These are phyloP conservation scores for Lepidochitona cinerea DNA, from an alignment of 2,888 invertebrate genomes.

Conservation along the genomic window DNA sequence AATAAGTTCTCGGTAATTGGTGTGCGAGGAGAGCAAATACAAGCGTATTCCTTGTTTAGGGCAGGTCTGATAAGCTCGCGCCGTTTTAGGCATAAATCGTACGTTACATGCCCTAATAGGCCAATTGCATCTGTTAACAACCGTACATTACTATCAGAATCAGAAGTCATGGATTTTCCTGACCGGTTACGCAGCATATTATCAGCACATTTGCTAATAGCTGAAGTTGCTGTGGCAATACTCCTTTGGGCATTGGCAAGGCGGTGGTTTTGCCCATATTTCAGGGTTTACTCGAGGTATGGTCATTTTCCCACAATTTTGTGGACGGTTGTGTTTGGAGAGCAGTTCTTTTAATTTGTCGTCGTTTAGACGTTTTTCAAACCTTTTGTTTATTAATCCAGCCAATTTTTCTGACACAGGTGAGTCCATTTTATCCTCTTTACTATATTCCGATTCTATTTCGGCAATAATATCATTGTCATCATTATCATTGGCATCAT, in stretches of 20 bases:
- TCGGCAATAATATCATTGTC: neutral
- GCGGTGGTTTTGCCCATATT: neutral
- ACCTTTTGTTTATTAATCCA: neutral
- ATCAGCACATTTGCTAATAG: neutral
- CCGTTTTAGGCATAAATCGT: neutral
- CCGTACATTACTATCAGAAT: too few relatives aligned
- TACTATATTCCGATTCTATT: neutral
- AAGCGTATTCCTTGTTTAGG: neutral
- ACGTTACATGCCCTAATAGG: slow-evolving; percentile 2
- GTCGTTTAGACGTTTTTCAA: neutral
- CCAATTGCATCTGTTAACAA: neutral
- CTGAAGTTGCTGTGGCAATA: neutral
- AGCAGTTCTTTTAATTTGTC: neutral
- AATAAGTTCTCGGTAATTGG: neutral
- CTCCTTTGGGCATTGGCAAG: neutral
- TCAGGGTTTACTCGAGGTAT: neutral
- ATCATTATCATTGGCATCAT: too few relatives aligned
- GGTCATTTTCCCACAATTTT: neutral
- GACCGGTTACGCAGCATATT: neutral
- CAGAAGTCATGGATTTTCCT: neutral
- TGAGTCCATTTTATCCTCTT: neutral
- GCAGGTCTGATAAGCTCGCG: neutral
- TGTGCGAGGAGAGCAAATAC: neutral
- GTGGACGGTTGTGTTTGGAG: neutral
- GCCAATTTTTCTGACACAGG: neutral